Conservation (phyloP, 2,797 vertebrate species). For the Melopsittacus undulatus region DNA sequence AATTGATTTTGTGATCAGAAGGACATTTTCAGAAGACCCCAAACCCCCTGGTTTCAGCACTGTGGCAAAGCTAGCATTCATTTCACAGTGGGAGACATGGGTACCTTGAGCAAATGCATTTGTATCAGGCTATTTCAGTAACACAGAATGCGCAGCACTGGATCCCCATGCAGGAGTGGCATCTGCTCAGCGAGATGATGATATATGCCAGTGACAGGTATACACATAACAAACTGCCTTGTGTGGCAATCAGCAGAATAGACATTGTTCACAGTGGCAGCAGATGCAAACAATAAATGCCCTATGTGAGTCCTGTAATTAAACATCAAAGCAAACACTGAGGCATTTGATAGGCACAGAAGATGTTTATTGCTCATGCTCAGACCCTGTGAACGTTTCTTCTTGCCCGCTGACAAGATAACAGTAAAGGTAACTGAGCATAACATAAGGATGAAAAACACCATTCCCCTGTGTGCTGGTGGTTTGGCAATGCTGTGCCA, state of each 20-base stretch:
- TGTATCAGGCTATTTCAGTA: neutral
- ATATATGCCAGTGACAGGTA: neutral
- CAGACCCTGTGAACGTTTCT: neutral
- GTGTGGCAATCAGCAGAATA: neutral
- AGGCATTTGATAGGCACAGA: constrained; percentile 26
- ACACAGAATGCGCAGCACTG: rapidly evolving
- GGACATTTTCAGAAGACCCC: neutral
- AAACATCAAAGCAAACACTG: neutral
- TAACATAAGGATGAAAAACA: constrained; percentile 26
- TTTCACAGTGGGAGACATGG: neutral
- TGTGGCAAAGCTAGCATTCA: neutral
- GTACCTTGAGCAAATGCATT: neutral
- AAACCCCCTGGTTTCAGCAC: neutral
- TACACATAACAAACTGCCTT: neutral
- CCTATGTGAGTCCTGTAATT: constrained; percentile 27
- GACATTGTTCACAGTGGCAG: neutral
- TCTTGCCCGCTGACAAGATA: constrained; percentile 39
- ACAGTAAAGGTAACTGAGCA: constrained; percentile 15
- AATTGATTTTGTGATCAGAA: neutral
- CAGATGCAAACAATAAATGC: constrained; percentile 48
- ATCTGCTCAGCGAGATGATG: neutral
- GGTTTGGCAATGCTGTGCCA: neutral
- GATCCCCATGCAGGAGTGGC: neutral
- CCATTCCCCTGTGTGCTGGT: neutral
- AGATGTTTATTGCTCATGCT: constrained; percentile 30